phyloP scores from a whole-genome alignment of 2,113 vertebrate species.

The Prolemur simus region DNA sequence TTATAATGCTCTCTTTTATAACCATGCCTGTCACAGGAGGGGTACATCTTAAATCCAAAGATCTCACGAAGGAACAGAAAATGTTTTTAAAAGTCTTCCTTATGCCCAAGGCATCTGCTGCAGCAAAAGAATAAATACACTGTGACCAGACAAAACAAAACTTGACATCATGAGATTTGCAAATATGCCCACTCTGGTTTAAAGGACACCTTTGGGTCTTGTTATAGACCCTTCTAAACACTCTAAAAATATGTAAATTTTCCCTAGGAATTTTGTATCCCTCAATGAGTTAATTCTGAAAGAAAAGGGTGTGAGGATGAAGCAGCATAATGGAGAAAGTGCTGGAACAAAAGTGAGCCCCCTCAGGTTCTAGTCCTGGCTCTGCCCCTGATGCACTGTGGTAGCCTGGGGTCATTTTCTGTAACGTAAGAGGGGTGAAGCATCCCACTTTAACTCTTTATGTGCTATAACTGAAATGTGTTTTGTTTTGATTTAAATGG shows the following conservation, averaged over 20 bases:
- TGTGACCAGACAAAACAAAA: slow-evolving; percentile 4
- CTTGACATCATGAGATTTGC: not conserved
- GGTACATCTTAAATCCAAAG: not conserved
- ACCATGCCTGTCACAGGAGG: not conserved
- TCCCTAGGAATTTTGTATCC: not conserved
- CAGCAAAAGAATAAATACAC: not conserved
- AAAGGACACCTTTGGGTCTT: not conserved
- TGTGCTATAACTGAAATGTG: not conserved
- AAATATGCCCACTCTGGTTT: not conserved
- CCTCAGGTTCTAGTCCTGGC: not conserved
- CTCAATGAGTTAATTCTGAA: not conserved
- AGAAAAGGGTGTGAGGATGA: not conserved
- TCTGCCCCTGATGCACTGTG: not conserved
- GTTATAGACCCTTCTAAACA: not conserved
- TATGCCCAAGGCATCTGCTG: not conserved
- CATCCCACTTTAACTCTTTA: not conserved
- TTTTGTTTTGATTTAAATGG: slow-evolving; percentile 5
- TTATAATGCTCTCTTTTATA: not conserved
- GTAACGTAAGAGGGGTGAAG: not conserved
- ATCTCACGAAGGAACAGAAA: not conserved
- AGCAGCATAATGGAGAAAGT: not conserved
- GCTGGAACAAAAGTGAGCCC: not conserved
- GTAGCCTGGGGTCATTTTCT: not conserved
- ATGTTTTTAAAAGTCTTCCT: not conserved
- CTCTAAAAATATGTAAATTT: not conserved